A percentile compares a stretch with the other conserved stretches of the same genome.
These are phyloP conservation scores for Tetragonula carbonaria DNA, from an alignment of 2,888 invertebrate species.

Conservation along the genomic window DNA sequence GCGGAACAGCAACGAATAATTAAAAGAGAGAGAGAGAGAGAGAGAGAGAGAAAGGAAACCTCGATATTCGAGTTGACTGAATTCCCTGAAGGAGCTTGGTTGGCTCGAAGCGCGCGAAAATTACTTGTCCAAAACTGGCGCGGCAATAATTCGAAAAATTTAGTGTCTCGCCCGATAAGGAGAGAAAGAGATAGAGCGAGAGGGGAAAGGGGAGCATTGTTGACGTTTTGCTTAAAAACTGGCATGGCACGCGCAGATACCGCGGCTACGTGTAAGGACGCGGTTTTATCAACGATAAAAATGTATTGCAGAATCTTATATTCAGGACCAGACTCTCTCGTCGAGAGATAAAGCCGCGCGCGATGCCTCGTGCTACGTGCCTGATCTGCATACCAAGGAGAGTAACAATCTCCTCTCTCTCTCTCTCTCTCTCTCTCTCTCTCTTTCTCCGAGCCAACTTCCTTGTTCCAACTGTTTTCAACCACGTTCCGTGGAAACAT, in stretches of 20 bases:
- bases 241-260: conserved; percentile 45
- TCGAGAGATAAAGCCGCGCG: conserved; percentile 70
- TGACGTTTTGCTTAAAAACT: conserved; percentile 52
- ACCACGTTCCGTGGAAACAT: background rate
- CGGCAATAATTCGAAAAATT: background rate
- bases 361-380: conserved; percentile 72
- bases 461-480: background rate
- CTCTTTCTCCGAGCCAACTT: background rate
- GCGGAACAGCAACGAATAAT: too few relatives aligned
- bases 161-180: background rate
- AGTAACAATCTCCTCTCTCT: conserved; percentile 46
- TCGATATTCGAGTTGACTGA: background rate
- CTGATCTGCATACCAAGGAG: conserved; percentile 71
- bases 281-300: conserved; percentile 72
- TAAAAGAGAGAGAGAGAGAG: too few relatives aligned
- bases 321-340: conserved; percentile 68
- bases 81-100: background rate
- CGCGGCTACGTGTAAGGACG: conserved; percentile 51
- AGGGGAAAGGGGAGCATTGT: conserved; percentile 25
- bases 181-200: background rate
- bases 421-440: conserved; percentile 1
- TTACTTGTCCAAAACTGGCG: too few relatives aligned
- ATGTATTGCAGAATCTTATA: conserved; percentile 76
- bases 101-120: background rate
- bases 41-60: too few relatives aligned